These are phyloP conservation scores for Oxyura jamaicensis DNA, from an alignment of 2,113 vertebrate genomes.

Conservation along the genomic window DNA sequence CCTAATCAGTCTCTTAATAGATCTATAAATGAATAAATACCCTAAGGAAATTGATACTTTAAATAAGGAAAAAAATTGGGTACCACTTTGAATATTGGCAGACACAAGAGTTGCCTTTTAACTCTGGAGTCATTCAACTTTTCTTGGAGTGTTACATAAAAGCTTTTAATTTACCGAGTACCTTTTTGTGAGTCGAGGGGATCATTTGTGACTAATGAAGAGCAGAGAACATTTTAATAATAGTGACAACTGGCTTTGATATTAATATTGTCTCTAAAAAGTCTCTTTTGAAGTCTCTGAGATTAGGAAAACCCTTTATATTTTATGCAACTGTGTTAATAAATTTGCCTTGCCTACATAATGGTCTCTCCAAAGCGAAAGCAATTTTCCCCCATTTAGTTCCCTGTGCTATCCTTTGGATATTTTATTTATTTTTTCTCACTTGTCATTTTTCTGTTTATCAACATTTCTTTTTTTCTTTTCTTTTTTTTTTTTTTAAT, in stretches of 20 bases:
- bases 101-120: slow-evolving; percentile 66
- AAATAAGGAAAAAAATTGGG: slow-evolving; percentile 25
- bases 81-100: slow-evolving; percentile 54
- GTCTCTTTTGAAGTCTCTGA: slow-evolving; percentile 69
- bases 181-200: slow-evolving; percentile 66
- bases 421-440: slow-evolving; percentile 20
- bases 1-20: slow-evolving; percentile 48
- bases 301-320: slow-evolving; percentile 59
- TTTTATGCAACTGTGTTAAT: slow-evolving; percentile 72
- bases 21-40: slow-evolving; percentile 59
- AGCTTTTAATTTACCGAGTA: slow-evolving; percentile 72
- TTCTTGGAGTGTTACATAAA: slow-evolving; percentile 71
- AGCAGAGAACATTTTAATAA: slow-evolving; percentile 72
- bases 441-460: slow-evolving; percentile 30
- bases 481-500: slow-evolving; percentile 58
- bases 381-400: slow-evolving; percentile 61
- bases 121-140: slow-evolving; percentile 61
- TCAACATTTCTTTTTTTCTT: slow-evolving; percentile 57
- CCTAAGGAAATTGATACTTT: slow-evolving; percentile 49
- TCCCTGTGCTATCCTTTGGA: slow-evolving; percentile 33
- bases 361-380: slow-evolving; percentile 43
- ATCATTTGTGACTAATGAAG: slow-evolving; percentile 74
- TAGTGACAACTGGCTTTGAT: slow-evolving; percentile 70
- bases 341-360: slow-evolving; percentile 65
- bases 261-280: slow-evolving; percentile 67